Evolutionary conservation across 2,888 invertebrate species (phyloP), one percentile per base, ranked within the genome.

Genomic region (Eristalinus aeneus): DNA sequence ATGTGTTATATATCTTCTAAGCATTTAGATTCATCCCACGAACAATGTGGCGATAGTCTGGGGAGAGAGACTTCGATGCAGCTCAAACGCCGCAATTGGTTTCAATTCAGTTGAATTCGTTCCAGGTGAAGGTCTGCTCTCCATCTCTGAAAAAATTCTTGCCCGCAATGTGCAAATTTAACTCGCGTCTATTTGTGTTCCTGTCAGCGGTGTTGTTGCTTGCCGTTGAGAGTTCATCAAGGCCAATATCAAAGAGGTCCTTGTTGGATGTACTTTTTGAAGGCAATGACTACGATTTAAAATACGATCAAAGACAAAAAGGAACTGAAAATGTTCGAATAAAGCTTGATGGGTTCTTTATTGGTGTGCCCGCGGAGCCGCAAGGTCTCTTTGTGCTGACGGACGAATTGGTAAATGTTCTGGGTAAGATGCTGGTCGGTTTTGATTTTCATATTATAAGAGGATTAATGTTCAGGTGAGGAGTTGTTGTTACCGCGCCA

Each of bases 261-360:
- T 10, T 88, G 6, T 12, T 88, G 20, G 88, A 88, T 71, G 9
- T 72, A 22, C 60, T 88, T 1, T 32, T 63, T 72, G 88, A 4
- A 60, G 90, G 32, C 77, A 89, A 92, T 85, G 90, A 92, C 78
- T 92, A 92, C 86, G 91, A 92, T 65, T 88, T 93, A 23, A 93
- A 93, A 87, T 95, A 94, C 91, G 96, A 97, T 91, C 96, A 97
- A 90, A 93, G 96, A 8, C 97, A 97, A 91, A 96, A 96, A 90
- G 97, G 97, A 1, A 93, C 94, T 0, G 96, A 96, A 89, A 97
- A 97, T 93, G 94, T 95, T 88, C 93, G 96, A 20, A 92, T 97
- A 10, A 95, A 94, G 90, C 93, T 97, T 20, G 91, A 92, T 89
- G 92, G 92, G 1, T 90, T 92, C 58, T 88, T 91, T 60, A 89